phyloP scores from a whole-genome alignment of 2,888 invertebrate species.

The Protonemura montana region DNA sequence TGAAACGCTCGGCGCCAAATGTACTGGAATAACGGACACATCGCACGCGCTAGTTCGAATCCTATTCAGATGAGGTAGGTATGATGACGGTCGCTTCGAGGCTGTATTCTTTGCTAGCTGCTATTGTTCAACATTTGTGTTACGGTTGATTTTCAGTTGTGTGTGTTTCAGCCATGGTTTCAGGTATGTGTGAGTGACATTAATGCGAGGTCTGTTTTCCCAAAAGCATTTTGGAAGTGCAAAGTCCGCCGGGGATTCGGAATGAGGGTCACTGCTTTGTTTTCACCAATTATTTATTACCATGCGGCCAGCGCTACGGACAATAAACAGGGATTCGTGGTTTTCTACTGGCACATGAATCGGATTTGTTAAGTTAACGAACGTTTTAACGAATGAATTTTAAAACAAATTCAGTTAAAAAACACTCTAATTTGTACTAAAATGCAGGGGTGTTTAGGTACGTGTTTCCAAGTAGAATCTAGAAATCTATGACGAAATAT shows the following conservation, averaged over 20 bases:
- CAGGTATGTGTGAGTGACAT: neutral
- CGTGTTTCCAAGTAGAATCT: no score
- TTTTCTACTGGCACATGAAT: neutral
- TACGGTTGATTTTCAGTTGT: neutral
- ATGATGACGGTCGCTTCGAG: neutral
- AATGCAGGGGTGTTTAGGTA: no score
- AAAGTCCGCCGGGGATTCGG: neutral
- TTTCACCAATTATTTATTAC: neutral
- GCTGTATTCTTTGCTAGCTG: neutral
- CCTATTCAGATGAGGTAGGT: constrained; percentile 4
- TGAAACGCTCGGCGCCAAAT: neutral
- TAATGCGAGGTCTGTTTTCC: neutral
- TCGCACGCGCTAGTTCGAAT: neutral
- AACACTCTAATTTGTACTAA: no score
- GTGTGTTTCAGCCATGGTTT: neutral
- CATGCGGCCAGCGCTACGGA: neutral
- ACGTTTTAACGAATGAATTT: no score
- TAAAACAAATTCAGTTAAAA: no score
- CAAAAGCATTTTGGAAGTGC: neutral
- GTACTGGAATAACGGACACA: neutral
- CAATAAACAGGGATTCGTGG: neutral
- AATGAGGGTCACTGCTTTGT: neutral
- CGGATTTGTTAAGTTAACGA: no score
- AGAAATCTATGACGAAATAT: no score
- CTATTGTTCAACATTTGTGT: neutral